Conservation (phyloP, 2,888 invertebrate species). For the Anarsia innoxiella region DNA sequence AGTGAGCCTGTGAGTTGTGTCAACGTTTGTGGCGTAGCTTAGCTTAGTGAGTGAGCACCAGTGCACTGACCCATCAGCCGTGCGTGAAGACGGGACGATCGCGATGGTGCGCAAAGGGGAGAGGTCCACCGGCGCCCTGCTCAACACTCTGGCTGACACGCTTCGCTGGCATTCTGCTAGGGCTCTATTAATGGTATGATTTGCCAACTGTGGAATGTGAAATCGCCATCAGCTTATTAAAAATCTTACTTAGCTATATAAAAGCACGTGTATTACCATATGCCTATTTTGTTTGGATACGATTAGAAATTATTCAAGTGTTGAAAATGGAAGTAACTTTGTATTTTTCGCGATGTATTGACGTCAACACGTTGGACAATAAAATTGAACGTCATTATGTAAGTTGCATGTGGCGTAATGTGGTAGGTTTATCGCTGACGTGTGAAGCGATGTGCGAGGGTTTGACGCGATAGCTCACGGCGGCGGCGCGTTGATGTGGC, state of each 20-base stretch:
- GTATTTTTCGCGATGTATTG: conserved; percentile 2
- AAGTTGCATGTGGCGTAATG: neutral
- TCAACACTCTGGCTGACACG: conserved; percentile 64
- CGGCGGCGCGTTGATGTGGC: too few relatives aligned
- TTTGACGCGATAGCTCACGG: too few relatives aligned
- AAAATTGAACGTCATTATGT: neutral
- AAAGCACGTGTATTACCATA: too few relatives aligned
- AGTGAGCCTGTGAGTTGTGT: conserved; percentile 20
- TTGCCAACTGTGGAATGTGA: conserved; percentile 22
- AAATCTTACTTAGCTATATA: too few relatives aligned
- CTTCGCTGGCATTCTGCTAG: conserved; percentile 61
- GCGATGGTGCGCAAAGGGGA: conserved; percentile 69
- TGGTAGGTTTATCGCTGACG: conserved; percentile 19
- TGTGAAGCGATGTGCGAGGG: conserved; percentile 28
- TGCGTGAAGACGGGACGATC: conserved; percentile 68
- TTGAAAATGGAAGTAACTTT: too few relatives aligned
- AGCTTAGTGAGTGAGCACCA: conserved; percentile 33
- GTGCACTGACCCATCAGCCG: conserved; percentile 67
- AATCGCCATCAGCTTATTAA: neutral
- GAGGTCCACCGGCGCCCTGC: conserved; percentile 56
- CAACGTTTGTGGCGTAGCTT: conserved; percentile 31
- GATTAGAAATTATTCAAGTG: too few relatives aligned
- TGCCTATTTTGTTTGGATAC: too few relatives aligned
- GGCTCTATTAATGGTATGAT: conserved; percentile 55
- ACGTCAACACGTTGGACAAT: conserved; percentile 5